Evolutionary conservation across 2,797 vertebrate genomes (phyloP), one percentile per base, ranked within the genome.

Genomic region (Macropus fuliginosus): DNA sequence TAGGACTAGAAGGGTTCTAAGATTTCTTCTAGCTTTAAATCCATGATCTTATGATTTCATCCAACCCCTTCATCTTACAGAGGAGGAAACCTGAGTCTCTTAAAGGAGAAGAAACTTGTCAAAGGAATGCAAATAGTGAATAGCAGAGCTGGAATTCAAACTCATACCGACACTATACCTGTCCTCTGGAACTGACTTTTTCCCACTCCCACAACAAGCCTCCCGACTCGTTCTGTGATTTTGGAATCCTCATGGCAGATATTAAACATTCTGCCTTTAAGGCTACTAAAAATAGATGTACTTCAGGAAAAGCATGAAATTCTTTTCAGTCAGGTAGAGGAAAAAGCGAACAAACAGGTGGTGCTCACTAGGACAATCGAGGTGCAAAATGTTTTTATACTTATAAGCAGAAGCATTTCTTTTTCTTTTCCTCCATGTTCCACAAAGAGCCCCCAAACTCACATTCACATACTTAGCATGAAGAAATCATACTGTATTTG

Each of bases 331-430:
- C 0, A 0, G 46, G 56, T 6, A 11, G 94, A 90, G 62, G 34
- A 91, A 55, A 90, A 94, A 92, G 40, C 55, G 55, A 96, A 54
- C 66, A 57, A 81, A 62, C 91, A 94, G 91, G 92, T 21, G 81
- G 55, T 40, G 56, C 92, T 89, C 92, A 91, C 56, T 74, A 54
- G 95, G 56, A 95, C 12, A 55, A 91, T 34, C 4, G 10, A 34
- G n/a, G 55, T 34, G 92, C n/a, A 34, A 74, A 93, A n/a, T 27
- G 87, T 55, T 92, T 59, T 54, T 91, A 46, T 54, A 21, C 90
- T 56, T 95, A 8, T 31, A 54, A 62, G 62, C 92, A 54, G 81
- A 92, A 91, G 27, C 2, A 28, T 89, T 46, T 57, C 91, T 29
- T 91, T 28, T 93, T 27, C 74, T 81, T 74, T 56, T 55, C 14